phyloP scores from a whole-genome alignment of 2,113 vertebrate genomes.

The Phrynosoma platyrhinos region DNA sequence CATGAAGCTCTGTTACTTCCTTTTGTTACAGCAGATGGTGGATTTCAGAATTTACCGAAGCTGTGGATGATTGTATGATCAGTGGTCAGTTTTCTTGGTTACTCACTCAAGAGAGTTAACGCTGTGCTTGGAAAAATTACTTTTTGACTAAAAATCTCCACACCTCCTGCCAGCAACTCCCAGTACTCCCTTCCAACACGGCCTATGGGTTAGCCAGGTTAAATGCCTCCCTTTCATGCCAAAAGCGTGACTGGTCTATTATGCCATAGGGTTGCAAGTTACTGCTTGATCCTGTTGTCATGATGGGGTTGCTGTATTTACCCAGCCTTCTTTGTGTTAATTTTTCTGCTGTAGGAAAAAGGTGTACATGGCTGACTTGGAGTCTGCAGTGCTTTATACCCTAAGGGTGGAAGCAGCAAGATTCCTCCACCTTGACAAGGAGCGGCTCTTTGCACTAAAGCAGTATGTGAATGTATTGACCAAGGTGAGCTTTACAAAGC shows the following conservation, averaged over 20 bases:
- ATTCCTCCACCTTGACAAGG: constrained; percentile 74
- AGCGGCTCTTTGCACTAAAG: constrained; percentile 79
- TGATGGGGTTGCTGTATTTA: background rate
- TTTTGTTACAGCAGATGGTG: background rate
- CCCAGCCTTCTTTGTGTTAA: background rate
- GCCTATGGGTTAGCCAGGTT: too few species aligned
- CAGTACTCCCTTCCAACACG: too few species aligned
- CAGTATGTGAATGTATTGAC: constrained; percentile 81
- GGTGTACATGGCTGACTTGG: constrained; percentile 93
- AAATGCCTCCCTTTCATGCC: too few species aligned
- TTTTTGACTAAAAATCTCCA: too few species aligned
- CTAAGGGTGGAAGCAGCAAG: constrained; percentile 85
- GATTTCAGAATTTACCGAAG: too few species aligned
- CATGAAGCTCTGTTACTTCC: background rate
- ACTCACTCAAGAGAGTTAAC: too few species aligned
- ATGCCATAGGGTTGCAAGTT: too few species aligned
- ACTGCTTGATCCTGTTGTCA: background rate
- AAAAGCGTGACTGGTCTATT: background rate
- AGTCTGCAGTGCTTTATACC: constrained; percentile 89
- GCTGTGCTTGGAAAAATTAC: background rate
- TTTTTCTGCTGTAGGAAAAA: constrained; percentile 56
- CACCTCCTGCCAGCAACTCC: too few species aligned
- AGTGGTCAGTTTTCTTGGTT: background rate
- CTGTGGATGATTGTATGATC: background rate
- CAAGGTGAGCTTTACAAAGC: constrained; percentile 81